Conservation (phyloP, 2,113 vertebrate genomes). For the Orycteropus afer region DNA sequence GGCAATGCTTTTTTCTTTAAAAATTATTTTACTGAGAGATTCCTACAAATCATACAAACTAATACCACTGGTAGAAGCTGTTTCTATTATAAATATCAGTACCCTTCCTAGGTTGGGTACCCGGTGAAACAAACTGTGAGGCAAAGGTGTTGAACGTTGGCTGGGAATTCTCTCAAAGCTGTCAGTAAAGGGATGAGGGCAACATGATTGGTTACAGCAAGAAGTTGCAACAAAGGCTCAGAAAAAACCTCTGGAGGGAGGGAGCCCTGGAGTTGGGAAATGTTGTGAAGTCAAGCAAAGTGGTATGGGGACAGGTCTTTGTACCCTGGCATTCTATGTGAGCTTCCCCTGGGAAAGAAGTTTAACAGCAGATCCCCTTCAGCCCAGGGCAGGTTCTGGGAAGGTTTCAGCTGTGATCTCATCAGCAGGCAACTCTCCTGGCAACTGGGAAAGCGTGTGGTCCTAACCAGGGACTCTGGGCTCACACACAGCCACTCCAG, state of each 20-base stretch:
- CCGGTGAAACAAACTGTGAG: background rate
- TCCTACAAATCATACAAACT: background rate
- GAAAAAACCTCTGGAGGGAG: background rate
- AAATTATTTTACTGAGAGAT: conserved; percentile 36
- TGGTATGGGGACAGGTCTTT: background rate
- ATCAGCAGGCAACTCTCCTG: background rate
- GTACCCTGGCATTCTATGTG: background rate
- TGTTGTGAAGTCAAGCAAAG: background rate
- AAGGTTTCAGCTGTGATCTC: background rate
- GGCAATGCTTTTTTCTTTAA: conserved; percentile 56
- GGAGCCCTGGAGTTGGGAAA: background rate
- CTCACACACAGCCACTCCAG: too few species aligned
- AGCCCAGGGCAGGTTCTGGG: background rate
- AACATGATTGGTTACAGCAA: background rate
- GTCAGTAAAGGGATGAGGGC: background rate
- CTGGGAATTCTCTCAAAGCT: background rate
- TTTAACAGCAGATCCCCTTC: background rate
- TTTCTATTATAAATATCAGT: background rate
- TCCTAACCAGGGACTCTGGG: too few species aligned
- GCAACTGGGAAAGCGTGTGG: background rate
- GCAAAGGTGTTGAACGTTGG: background rate
- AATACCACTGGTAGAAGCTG: background rate
- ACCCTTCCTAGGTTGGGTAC: background rate
- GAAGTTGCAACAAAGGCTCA: background rate
- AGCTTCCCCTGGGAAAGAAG: background rate